phyloP scores from a whole-genome alignment of 2,888 invertebrate species.

The Apocheima hispidaria region DNA sequence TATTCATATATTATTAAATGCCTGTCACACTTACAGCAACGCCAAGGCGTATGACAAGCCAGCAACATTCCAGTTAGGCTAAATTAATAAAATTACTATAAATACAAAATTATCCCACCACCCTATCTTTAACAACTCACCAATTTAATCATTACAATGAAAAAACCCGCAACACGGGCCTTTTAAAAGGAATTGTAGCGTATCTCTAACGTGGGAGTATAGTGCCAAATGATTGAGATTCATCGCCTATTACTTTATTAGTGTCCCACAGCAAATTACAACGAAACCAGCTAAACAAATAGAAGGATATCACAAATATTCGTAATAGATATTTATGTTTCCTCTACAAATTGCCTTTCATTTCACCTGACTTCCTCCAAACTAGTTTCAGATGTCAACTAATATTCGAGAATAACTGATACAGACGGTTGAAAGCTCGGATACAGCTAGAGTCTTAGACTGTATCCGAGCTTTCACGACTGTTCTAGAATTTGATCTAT shows the following conservation, averaged over 20 bases:
- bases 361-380: slow-evolving; percentile 25
- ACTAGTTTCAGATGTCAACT: slow-evolving; percentile 7
- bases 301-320: slow-evolving; percentile 4
- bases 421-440: neutral
- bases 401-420: neutral
- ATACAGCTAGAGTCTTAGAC: neutral
- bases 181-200: slow-evolving; percentile 25
- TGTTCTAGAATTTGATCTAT: no score
- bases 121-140: neutral
- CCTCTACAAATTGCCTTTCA: slow-evolving; percentile 14
- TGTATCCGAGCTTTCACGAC: no score
- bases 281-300: slow-evolving; percentile 21
- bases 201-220: slow-evolving; percentile 37
- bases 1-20: no score
- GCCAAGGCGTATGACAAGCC: no score
- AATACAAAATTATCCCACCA: no score
- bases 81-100: no score
- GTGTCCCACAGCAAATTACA: slow-evolving; percentile 34
- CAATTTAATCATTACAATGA: neutral
- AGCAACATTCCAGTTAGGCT: no score
- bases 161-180: neutral
- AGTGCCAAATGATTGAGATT: slow-evolving; percentile 41
- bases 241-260: slow-evolving; percentile 38
- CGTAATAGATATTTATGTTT: slow-evolving; percentile 21
- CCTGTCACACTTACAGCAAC: no score